phyloP scores from a whole-genome alignment of 2,113 vertebrate genomes.

The Hippopotamus amphibius region DNA sequence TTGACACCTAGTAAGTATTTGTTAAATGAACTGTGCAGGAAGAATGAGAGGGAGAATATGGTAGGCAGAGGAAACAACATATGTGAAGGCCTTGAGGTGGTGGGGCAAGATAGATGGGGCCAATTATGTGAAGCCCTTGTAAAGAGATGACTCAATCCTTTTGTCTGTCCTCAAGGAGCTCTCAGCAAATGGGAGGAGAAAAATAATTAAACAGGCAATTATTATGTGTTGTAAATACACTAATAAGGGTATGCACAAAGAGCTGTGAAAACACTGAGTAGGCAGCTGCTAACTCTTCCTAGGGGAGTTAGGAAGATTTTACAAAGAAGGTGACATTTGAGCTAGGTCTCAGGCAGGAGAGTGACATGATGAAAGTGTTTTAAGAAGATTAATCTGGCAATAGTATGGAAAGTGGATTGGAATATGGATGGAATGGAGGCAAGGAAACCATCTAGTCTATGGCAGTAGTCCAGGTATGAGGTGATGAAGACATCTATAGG shows the following conservation, averaged over 20 bases:
- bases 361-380: slow-evolving; percentile 73
- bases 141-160: not conserved
- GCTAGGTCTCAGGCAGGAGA: slow-evolving; percentile 56
- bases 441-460: slow-evolving; percentile 70
- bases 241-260: slow-evolving; percentile 25
- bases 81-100: not conserved
- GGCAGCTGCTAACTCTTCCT: slow-evolving; percentile 23
- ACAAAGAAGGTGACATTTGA: slow-evolving; percentile 70
- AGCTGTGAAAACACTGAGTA: not conserved
- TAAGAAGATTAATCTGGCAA: slow-evolving; percentile 80
- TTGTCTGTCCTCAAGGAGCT: slow-evolving; percentile 28
- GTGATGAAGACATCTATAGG: slow-evolving; percentile 73
- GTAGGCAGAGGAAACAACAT: not conserved
- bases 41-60: slow-evolving; percentile 31
- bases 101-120: not conserved
- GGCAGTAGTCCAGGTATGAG: slow-evolving; percentile 77
- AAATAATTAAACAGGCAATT: not conserved
- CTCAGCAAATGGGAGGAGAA: slow-evolving; percentile 27
- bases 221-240: slow-evolving; percentile 1
- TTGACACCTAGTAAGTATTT: not conserved
- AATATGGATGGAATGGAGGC: slow-evolving; percentile 61
- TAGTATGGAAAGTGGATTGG: slow-evolving; percentile 62
- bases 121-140: not conserved
- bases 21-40: not conserved
- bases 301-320: slow-evolving; percentile 33